A percentile compares a stretch with the other conserved stretches of the same genome.
Evolutionary conservation across 2,113 vertebrate genomes (phyloP).

Genomic region (Blennius ocellaris): DNA sequence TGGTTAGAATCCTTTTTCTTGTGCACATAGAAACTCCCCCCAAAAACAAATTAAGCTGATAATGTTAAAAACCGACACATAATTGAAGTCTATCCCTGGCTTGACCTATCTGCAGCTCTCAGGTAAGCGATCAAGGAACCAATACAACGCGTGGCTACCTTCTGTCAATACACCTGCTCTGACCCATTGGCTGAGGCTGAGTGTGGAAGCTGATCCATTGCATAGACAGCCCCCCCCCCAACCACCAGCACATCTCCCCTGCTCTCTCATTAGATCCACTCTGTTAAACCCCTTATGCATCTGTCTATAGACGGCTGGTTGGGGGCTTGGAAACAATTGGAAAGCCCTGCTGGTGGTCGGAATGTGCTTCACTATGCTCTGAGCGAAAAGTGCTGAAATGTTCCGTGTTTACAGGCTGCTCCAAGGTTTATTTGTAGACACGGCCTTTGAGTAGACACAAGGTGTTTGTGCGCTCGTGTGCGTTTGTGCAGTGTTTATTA

Average conservation of each 20-base stretch:
- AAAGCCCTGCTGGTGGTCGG: conserved; percentile 44
- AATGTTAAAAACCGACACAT: conserved; percentile 54
- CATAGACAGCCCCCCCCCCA: conserved; percentile 38
- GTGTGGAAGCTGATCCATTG: conserved; percentile 63
- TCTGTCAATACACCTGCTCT: conserved; percentile 65
- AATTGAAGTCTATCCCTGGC: conserved; percentile 61
- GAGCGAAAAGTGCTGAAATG: conserved; percentile 16
- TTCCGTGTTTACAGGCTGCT: background rate
- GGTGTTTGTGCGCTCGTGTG: no score
- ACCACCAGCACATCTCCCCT: conserved; percentile 24
- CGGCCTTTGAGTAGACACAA: no score
- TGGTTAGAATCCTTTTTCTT: conserved; percentile 16
- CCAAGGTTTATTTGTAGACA: no score
- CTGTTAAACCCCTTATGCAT: conserved; percentile 76
- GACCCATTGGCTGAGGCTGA: conserved; percentile 67
- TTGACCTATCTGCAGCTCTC: conserved; percentile 56
- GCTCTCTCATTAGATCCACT: conserved; percentile 77
- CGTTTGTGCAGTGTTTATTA: background rate
- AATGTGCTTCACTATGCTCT: conserved; percentile 9
- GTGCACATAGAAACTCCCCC: background rate
- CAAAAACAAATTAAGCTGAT: conserved; percentile 26
- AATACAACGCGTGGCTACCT: conserved; percentile 59
- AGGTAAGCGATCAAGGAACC: conserved; percentile 65
- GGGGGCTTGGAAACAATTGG: conserved; percentile 46
- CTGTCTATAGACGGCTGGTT: conserved; percentile 60